Base-by-base conservation (phyloP, 2,888 invertebrate genomes). In the Dione juno region DNA sequence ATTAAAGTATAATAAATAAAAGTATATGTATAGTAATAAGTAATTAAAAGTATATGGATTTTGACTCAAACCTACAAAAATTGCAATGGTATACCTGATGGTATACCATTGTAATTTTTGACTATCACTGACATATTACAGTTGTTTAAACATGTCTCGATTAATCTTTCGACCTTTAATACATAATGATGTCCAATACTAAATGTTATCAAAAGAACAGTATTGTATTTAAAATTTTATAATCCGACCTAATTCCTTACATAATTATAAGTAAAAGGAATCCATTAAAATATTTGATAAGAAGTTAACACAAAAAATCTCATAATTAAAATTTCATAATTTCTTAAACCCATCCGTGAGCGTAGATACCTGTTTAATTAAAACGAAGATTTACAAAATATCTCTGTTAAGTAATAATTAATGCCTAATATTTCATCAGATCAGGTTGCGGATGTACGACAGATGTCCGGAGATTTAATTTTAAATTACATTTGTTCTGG, bases 391-490 rank as follows among this genome's bases (percentile, higher is more conserved):
- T 74, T 71, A 75, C 69, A 72, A 54, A 67, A 70, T 65, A 73
- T 75, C 72, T 70, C 66, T 72, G 74, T 28, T 73, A 87, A 85
- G 84, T 87, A 89, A 88, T 89, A 85, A 88, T 89, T 87, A 87
- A 87, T 86, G 82, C 83, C 74, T 78, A 86, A 87, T 84, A 82
- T 82, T 81, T 79, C 77, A 83, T 82, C 82, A 80, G 81, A 83
- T 84, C 78, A 81, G 80, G 80, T 80, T 75, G 77, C 78, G 79
- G 80, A 80, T 85, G 85, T 86, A 87, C 88, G 85, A 88, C 89
- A 90, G 89, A 89, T 90, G 90, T 90, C 88, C 88, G 80, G 83
- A 86, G 73, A 86, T 87, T 89, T 87, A 88, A 90, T 88, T 88
- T 88, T 85, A 89, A 86, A 85, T 86, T 81, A 85, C 80, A 78